Percentiles rank a stretch among this genome's conserved stretches.
Evolutionary conservation across 2,888 invertebrate genomes (phyloP).

Genomic region (Vannuccia rotundouncinata): DNA sequence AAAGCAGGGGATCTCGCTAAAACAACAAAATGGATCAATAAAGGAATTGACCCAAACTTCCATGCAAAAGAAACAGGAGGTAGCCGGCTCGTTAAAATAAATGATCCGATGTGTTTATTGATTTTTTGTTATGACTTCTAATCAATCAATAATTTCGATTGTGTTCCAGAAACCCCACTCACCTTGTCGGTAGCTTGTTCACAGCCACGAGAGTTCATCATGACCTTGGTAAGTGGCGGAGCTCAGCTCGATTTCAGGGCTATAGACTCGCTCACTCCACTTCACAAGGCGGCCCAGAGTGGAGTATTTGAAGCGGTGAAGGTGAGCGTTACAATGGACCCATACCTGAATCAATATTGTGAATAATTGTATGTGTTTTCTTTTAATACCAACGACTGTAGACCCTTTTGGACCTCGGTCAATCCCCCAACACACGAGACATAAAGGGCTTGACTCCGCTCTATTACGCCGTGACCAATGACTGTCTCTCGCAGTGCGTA

Average conservation of each 20-base stretch:
- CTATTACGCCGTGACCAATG: constrained; percentile 62
- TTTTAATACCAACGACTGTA: too few species aligned
- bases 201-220: constrained; percentile 72
- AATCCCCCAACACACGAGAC: constrained; percentile 92
- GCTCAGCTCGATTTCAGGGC: constrained; percentile 86
- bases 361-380: too few species aligned
- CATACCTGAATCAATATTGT: too few species aligned
- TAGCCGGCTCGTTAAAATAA: too few species aligned
- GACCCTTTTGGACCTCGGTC: constrained; percentile 83
- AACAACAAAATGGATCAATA: constrained; percentile 87
- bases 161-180: constrained; percentile 72
- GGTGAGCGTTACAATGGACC: too few species aligned
- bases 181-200: constrained; percentile 79
- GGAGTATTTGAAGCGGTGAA: constrained; percentile 27
- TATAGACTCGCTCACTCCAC: constrained; percentile 80
- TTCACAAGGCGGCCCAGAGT: constrained; percentile 73
- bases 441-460: constrained; percentile 69
- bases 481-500: constrained; percentile 73
- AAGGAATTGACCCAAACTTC: constrained; percentile 95
- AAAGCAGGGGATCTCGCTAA: constrained; percentile 76
- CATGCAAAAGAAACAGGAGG: constrained; percentile 91
- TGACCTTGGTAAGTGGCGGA: constrained; percentile 85
- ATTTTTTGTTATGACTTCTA: too few species aligned
- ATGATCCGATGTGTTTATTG: too few species aligned
- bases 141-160: background rate